These are phyloP conservation scores for Gnathonemus longibarbis DNA, from an alignment of 2,113 vertebrate genomes.

Conservation along the genomic window DNA sequence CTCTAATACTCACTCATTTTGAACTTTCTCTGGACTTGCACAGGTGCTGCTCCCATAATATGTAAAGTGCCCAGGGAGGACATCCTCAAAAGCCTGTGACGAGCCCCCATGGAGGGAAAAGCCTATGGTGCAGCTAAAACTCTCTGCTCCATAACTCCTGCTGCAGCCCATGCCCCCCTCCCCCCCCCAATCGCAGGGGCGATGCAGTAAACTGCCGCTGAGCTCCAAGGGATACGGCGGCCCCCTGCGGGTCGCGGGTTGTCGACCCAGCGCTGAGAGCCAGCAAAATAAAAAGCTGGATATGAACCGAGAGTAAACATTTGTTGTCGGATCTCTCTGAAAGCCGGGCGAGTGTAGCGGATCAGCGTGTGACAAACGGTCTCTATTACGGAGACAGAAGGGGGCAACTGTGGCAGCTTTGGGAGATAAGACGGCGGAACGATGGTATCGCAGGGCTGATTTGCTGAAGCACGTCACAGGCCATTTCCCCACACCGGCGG, in stretches of 20 bases:
- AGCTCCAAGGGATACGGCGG: neutral
- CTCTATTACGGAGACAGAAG: slow-evolving; percentile 6
- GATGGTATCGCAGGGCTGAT: slow-evolving; percentile 11
- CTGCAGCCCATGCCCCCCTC: neutral
- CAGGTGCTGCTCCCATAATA: neutral
- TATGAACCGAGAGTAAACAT: neutral
- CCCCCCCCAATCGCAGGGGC: neutral
- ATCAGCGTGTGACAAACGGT: neutral
- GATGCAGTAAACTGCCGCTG: neutral
- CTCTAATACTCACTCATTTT: neutral
- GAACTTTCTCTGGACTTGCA: neutral
- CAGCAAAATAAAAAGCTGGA: neutral
- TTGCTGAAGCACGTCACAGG: neutral
- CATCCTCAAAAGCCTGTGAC: neutral
- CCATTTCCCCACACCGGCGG: slow-evolving; percentile 1
- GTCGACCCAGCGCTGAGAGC: neutral
- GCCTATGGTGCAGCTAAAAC: neutral
- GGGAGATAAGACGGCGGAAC: neutral
- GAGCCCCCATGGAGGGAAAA: neutral
- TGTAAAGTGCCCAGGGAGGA: neutral
- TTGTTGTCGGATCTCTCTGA: neutral
- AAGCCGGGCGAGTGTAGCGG: neutral
- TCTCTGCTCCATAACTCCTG: neutral
- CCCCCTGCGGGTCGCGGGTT: neutral
- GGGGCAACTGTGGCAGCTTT: neutral